Percentiles rank a stretch among this genome's conserved stretches.
Evolutionary conservation across 2,888 invertebrate genomes (phyloP).

Genomic region (Reticulitermes lucifugus): DNA sequence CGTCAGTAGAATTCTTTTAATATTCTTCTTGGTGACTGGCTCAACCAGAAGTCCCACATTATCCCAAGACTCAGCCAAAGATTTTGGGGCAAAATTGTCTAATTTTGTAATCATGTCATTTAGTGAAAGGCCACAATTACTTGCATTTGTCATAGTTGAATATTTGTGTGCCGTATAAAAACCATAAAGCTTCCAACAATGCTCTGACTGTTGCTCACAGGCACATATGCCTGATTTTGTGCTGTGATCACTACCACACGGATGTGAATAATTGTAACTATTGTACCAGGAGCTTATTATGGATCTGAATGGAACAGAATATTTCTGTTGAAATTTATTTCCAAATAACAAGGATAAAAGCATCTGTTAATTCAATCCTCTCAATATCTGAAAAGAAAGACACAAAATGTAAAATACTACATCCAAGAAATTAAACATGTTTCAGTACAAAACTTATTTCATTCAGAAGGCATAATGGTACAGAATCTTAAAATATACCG

Average conservation of each 20-base stretch:
- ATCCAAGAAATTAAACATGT: too few relatives aligned
- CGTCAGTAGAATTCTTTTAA: constrained; percentile 82
- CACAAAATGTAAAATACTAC: too few relatives aligned
- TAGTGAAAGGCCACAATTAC: constrained; percentile 57
- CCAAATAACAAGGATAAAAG: neutral
- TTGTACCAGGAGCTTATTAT: neutral
- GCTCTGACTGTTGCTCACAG: neutral
- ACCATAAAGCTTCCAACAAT: neutral
- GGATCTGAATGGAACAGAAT: neutral
- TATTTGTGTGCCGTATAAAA: neutral
- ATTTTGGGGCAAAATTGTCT: constrained; percentile 76
- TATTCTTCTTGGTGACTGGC: constrained; percentile 70
- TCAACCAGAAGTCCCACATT: constrained; percentile 94
- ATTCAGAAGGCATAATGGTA: too few relatives aligned
- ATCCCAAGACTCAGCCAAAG: constrained; percentile 89
- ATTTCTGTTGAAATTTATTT: neutral
- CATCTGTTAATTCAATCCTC: neutral
- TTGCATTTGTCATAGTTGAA: constrained; percentile 14
- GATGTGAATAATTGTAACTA: neutral
- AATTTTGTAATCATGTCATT: constrained; percentile 70
- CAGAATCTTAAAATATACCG: too few relatives aligned
- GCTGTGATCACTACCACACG: neutral
- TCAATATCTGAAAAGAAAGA: neutral
- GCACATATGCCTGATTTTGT: neutral
- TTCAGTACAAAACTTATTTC: too few relatives aligned